These are phyloP conservation scores for Odontamblyopus lacepedii DNA, from an alignment of 2,797 vertebrate species.

Conservation along the genomic window DNA sequence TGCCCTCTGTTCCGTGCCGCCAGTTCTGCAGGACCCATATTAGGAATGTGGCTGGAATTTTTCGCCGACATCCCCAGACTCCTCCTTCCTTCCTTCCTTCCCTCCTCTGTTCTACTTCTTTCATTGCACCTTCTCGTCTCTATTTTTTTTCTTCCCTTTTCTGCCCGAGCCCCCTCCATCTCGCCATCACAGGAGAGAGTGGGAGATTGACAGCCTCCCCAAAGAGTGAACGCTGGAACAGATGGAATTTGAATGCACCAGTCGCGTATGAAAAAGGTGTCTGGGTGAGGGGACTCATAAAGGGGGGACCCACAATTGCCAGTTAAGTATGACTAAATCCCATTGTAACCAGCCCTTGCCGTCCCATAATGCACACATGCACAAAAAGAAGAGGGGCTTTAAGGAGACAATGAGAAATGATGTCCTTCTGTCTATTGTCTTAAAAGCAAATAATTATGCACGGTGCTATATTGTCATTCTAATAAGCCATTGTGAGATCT, in stretches of 20 bases:
- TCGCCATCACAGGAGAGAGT: conserved; percentile 89
- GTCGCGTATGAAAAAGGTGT: conserved; percentile 93
- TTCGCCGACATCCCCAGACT: conserved; percentile 77
- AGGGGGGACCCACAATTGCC: conserved; percentile 68
- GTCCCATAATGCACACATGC: conserved; percentile 12
- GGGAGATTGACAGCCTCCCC: conserved; percentile 97
- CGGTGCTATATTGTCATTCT: conserved; percentile 1
- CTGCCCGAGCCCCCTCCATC: conserved; percentile 55
- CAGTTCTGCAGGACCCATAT: conserved; percentile 68
- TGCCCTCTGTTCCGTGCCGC: conserved; percentile 74
- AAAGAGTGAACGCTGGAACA: conserved; percentile 93
- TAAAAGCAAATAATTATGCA: conserved; percentile 17
- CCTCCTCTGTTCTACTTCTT: conserved; percentile 55
- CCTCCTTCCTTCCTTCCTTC: too few species aligned
- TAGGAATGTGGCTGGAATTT: conserved; percentile 82
- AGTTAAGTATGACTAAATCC: conserved; percentile 75
- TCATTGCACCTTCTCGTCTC: conserved; percentile 36
- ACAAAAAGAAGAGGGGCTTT: conserved; percentile 27
- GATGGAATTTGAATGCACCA: conserved; percentile 98
- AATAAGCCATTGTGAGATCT: background rate
- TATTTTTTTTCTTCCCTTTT: conserved; percentile 20
- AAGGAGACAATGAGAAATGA: conserved; percentile 43
- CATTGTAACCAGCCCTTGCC: conserved; percentile 46
- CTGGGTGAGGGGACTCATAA: conserved; percentile 73
- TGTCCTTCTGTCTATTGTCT: conserved; percentile 13